Base-by-base conservation (phyloP, 2,113 vertebrate genomes). In the Cebus imitator region DNA sequence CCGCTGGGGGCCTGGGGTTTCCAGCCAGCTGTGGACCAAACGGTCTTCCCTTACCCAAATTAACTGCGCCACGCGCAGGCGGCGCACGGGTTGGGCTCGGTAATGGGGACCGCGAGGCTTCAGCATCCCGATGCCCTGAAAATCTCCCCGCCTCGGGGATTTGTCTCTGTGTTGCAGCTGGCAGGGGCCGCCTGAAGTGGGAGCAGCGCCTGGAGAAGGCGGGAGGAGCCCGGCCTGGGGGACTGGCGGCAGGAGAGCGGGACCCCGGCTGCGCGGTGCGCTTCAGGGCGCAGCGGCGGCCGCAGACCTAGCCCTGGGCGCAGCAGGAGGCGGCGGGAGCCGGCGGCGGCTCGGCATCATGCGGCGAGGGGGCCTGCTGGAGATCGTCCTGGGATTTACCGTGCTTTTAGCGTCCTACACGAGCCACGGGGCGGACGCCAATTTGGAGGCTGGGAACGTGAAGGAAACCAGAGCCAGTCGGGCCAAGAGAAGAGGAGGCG, bases 401-500 rank as follows among this genome's bases (percentile, higher is more conserved):
- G 98, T 98, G 96, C 97, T 99, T 92, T 96, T 99, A 97, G 98
- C 98, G 96, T 98, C 99, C 94, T 98, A 98, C 94, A 95, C 98
- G 86, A 98, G 98, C 97, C 90, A 98, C 87, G 98, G 97, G 97
- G 93, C 98, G 57, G 98, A 98, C 40, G 97, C 97, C 96, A 98
- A 98, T 93, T 66, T 98, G 97, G 98, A 98, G 96, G 97, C 98
- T 86, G 98, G 95, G 96, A 99, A 94, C 90, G 97, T 64, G 96
- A 99, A 98, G 98, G 99, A 99, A 97, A 98, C 98, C 97, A 98
- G 99, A 98, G 98, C 99, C 98, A 99, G 98, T 98, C 98, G 99
- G 98, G 99, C 99, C 96, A 99, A 99, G 98, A 99, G 99, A 98
- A 98, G 99, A 98, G 99, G 98, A 73, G 98, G 99, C 66, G 98